Percentiles rank a stretch among this genome's conserved stretches.
phyloP scores from a whole-genome alignment of 2,888 invertebrate genomes.

The Agapostemon virescens region DNA sequence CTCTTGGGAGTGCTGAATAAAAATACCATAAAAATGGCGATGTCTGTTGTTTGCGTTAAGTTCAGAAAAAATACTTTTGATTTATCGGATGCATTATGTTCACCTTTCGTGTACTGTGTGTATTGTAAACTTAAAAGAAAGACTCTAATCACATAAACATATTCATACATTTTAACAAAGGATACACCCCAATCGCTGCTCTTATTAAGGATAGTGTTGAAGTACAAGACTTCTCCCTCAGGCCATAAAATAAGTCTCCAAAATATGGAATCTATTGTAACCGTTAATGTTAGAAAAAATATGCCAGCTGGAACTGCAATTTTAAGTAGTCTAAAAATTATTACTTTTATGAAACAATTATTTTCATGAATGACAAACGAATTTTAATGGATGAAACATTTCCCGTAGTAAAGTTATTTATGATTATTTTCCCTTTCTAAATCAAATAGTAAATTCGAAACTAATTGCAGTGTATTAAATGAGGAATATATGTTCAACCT shows the following conservation, averaged over 20 bases:
- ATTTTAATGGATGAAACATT: slow-evolving; percentile 15
- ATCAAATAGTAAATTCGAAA: slow-evolving; percentile 7
- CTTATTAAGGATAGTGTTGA: slow-evolving; percentile 95
- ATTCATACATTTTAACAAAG: slow-evolving; percentile 81
- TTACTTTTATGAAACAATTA: slow-evolving; percentile 52
- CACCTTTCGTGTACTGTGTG: not conserved
- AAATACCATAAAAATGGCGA: slow-evolving; percentile 99
- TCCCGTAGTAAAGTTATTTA: slow-evolving; percentile 16
- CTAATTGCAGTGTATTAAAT: slow-evolving; percentile 22
- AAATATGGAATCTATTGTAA: slow-evolving; percentile 94
- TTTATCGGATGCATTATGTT: not conserved
- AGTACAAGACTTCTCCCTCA: slow-evolving; percentile 98
- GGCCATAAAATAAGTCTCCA: slow-evolving; percentile 97
- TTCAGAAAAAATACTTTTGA: slow-evolving; percentile 39
- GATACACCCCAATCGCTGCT: slow-evolving; percentile 99
- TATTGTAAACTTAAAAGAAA: not conserved
- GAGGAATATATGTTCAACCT: slow-evolving; percentile 21
- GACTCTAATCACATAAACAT: not conserved
- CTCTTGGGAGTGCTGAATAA: slow-evolving; percentile 97
- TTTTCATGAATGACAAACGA: not conserved
- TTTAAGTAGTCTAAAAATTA: slow-evolving; percentile 85
- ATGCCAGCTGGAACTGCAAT: slow-evolving; percentile 88
- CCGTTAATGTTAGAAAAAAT: slow-evolving; percentile 86
- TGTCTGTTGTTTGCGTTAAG: slow-evolving; percentile 84
- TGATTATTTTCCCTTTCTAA: slow-evolving; percentile 8